Percentiles rank a stretch among this genome's conserved stretches.
These are phyloP conservation scores for Lordiphosa stackelbergi DNA, from an alignment of 1,140 invertebrate genomes.

Conservation along the genomic window DNA sequence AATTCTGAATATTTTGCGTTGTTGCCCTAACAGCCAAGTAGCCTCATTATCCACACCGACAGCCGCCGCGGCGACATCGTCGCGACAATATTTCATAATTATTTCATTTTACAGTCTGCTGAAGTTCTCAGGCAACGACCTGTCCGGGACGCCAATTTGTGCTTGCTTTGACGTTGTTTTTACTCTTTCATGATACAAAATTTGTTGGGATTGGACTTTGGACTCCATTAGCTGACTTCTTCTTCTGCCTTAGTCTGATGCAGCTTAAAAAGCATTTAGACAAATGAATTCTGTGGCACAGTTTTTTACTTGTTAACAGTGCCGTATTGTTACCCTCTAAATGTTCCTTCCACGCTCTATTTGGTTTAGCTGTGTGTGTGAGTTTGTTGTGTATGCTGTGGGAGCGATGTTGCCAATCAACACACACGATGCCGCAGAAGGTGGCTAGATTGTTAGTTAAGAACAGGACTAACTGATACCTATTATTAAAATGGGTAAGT, in stretches of 20 bases:
- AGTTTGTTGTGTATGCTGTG: conserved; percentile 7
- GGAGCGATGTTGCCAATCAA: conserved; percentile 41
- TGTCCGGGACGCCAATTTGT: conserved; percentile 11
- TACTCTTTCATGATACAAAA: conserved; percentile 27
- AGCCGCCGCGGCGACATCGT: conserved; percentile 10
- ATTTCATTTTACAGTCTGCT: conserved; percentile 74
- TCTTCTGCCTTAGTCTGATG: conserved; percentile 36
- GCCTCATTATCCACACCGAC: conserved; percentile 56
- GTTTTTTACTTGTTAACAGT: conserved; percentile 45
- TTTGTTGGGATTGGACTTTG: conserved; percentile 39
- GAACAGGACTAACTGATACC: not conserved
- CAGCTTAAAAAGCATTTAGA: conserved; percentile 64
- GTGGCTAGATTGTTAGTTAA: conserved; percentile 11
- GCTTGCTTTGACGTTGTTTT: conserved; percentile 27
- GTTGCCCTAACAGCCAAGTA: conserved; percentile 37
- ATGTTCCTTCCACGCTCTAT: not conserved
- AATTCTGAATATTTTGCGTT: conserved; percentile 25
- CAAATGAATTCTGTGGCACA: conserved; percentile 66
- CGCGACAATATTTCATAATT: conserved; percentile 65
- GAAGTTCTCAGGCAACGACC: conserved; percentile 69
- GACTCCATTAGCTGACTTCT: conserved; percentile 23
- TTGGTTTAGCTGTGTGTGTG: not conserved
- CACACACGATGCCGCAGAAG: conserved; percentile 31
- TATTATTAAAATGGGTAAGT: not conserved
- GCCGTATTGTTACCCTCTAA: conserved; percentile 22